Conservation (phyloP, 1,140 invertebrate species). For the Asbolus verrucosus region DNA sequence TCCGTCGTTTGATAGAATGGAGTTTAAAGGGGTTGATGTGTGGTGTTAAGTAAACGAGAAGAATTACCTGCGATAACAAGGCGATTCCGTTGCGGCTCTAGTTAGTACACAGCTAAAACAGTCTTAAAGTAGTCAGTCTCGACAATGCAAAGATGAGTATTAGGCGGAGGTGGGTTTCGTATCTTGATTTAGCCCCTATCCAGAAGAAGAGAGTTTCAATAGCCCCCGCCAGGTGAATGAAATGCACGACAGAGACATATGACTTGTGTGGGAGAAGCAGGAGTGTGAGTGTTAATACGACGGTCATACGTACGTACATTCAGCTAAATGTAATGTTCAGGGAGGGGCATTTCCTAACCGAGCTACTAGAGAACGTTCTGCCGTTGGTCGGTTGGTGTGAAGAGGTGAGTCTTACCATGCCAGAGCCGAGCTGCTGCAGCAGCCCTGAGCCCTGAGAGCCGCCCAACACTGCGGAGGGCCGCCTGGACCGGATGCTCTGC, state of each 20-base stretch:
- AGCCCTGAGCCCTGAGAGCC: slow-evolving; percentile 79
- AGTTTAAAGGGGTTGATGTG: too few relatives aligned
- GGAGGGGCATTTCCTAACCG: slow-evolving; percentile 82
- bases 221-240: slow-evolving; percentile 61
- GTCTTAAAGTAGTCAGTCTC: slow-evolving; percentile 41
- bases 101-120: slow-evolving; percentile 29
- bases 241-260: slow-evolving; percentile 55
- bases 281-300: slow-evolving; percentile 54
- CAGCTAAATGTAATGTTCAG: slow-evolving; percentile 72
- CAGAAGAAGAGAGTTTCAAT: slow-evolving; percentile 48
- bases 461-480: slow-evolving; percentile 76
- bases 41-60: too few relatives aligned
- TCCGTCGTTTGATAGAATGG: too few relatives aligned
- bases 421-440: slow-evolving; percentile 85
- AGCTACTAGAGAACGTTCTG: slow-evolving; percentile 78
- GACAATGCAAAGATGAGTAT: slow-evolving; percentile 5
- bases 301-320: slow-evolving; percentile 64
- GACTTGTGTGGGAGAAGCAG: slow-evolving; percentile 56
- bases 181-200: slow-evolving; percentile 38
- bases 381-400: slow-evolving; percentile 71
- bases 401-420: slow-evolving; percentile 87
- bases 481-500: slow-evolving; percentile 83
- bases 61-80: slow-evolving; percentile 13
- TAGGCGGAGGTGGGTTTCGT: slow-evolving; percentile 45
- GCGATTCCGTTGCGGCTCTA: slow-evolving; percentile 11